Evolutionary conservation across 2,797 vertebrate genomes (phyloP), one percentile per base, ranked within the genome.

Genomic region (Ctenochaetus hawaiiensis): DNA sequence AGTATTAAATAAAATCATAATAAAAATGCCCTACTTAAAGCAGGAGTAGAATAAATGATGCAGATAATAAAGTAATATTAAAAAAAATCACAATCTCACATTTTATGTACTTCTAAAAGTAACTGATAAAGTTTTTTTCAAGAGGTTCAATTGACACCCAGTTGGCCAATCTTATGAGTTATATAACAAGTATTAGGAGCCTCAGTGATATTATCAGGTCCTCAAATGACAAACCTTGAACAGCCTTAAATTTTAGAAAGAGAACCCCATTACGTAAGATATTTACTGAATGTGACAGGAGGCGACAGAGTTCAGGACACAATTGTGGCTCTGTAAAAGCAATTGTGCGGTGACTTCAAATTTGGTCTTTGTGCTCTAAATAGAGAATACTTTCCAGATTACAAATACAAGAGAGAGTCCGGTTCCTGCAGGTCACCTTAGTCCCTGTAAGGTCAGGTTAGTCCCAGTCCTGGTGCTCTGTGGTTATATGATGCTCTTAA

Each of bases 351-450:
- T 1, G 18, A 10, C 14, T 43, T 66, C 11, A 59, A 37, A 56
- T 54, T 3, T 14, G 14, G 16, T 5, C 17, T 4, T 20, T 47
- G 16, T n/a, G 17, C 41, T 26, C n/a, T 65, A 76, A 82, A 75
- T 61, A 65, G n/a, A 62, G 17, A 6, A 7, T 16, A 0, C 0
- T 48, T 64, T 57, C 13, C 41, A 39, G n/a, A 45, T 66, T 8
- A 47, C 37, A 37, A 20, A 39, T 16, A 64, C 6, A 39, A 20
- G 30, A 62, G 17, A 52, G 3, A 34, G 26, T 17, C 22, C 11
- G 9, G 10, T 4, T 20, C 39, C 44, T 14, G 43, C 7, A 30
- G 69, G 76, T 88, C 84, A 72, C 22, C 23, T 41, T 70, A 47
- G 80, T 80, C 68, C 23, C 30, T 26, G 16, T 14, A 1, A 22